These are phyloP conservation scores for Dendropsophus ebraccatus DNA, from an alignment of 2,113 vertebrate genomes.

Conservation along the genomic window DNA sequence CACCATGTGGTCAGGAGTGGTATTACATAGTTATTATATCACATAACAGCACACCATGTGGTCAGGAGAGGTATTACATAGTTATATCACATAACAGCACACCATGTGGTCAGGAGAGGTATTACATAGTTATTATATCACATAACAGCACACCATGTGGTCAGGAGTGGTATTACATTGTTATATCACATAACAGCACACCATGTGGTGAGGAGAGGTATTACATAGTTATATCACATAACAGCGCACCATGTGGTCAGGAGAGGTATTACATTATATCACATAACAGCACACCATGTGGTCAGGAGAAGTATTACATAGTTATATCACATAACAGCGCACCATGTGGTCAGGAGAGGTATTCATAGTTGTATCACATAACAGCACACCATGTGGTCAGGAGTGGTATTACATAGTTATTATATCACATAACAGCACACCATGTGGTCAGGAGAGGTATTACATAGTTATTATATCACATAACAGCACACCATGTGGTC, in stretches of 20 bases:
- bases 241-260: not conserved
- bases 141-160: not conserved
- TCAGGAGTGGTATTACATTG: not conserved
- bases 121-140: not conserved
- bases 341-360: not conserved
- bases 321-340: not conserved
- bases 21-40: not conserved
- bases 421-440: not conserved
- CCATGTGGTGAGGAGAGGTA: not conserved
- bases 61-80: not conserved
- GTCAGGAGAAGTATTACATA: not conserved
- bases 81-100: not conserved
- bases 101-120: not conserved
- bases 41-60: not conserved
- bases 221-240: not conserved
- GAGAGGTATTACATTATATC: not conserved
- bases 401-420: not conserved
- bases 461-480: not conserved
- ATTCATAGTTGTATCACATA: not conserved
- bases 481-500: not conserved
- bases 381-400: constrained; percentile 1
- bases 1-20: not conserved
- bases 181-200: not conserved
- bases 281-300: not conserved
- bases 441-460: not conserved